These are phyloP conservation scores for Tenodera sinensis DNA, from an alignment of 2,888 invertebrate genomes.

Conservation along the genomic window DNA sequence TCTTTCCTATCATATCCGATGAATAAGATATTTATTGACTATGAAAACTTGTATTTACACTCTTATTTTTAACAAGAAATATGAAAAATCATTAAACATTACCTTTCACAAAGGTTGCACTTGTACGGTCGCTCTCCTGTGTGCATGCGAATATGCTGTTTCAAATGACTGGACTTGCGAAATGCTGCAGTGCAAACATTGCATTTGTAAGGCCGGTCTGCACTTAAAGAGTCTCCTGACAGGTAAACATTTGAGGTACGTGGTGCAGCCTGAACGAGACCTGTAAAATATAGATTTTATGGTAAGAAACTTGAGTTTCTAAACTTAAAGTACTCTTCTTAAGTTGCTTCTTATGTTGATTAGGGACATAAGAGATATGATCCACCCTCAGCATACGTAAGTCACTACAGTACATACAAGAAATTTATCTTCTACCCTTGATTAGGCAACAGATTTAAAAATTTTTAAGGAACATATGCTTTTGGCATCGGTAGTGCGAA, in stretches of 20 bases:
- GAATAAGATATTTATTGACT: too few relatives aligned
- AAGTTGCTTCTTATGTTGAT: neutral
- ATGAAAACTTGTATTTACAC: too few relatives aligned
- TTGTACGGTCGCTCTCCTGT: slow-evolving; percentile 42
- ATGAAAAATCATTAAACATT: neutral
- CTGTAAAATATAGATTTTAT: neutral
- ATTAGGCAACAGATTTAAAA: too few relatives aligned
- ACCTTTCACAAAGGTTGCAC: slow-evolving; percentile 36
- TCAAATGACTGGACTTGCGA: slow-evolving; percentile 54
- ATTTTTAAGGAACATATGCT: too few relatives aligned
- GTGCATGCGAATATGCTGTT: slow-evolving; percentile 46
- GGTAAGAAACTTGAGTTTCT: slow-evolving; percentile 27
- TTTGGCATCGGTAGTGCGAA: too few relatives aligned
- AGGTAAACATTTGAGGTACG: slow-evolving; percentile 12
- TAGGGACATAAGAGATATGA: too few relatives aligned
- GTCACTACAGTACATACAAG: too few relatives aligned
- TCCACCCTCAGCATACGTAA: too few relatives aligned
- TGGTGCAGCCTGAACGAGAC: slow-evolving; percentile 20
- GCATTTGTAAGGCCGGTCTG: slow-evolving; percentile 50
- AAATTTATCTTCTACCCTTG: too few relatives aligned
- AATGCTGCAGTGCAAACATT: slow-evolving; percentile 47
- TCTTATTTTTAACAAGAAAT: too few relatives aligned
- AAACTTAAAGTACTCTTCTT: slow-evolving; percentile 33
- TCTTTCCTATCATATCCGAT: too few relatives aligned
- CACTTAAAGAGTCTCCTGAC: slow-evolving; percentile 11